phyloP scores from a whole-genome alignment of 2,797 vertebrate genomes.

The Propithecus deckenii region DNA sequence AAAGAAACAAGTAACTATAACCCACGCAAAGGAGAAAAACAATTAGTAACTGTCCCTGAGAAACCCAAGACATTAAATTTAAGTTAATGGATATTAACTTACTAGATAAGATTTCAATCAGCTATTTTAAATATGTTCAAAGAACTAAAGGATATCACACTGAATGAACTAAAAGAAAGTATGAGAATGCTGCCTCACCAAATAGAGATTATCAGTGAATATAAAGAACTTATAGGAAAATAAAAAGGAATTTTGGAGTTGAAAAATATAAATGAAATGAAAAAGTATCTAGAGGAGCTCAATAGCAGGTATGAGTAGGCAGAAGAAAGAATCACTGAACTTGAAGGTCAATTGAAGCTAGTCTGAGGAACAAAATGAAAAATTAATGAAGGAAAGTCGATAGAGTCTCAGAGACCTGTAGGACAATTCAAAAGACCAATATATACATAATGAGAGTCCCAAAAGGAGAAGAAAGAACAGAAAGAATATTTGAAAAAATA shows the following conservation, averaged over 20 bases:
- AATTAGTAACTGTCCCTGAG: not conserved
- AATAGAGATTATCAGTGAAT: not conserved
- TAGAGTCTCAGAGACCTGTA: not conserved
- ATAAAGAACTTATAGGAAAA: not conserved
- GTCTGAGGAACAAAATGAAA: not conserved
- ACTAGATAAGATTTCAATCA: not conserved
- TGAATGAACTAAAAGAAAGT: not conserved
- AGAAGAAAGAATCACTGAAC: not conserved
- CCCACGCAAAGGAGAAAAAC: not conserved
- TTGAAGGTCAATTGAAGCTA: not conserved
- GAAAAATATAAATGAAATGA: slow-evolving; percentile 24
- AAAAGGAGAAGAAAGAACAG: not conserved
- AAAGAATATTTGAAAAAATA: not conserved
- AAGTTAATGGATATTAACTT: not conserved
- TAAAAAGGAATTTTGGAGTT: not conserved
- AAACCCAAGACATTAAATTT: not conserved
- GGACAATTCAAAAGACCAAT: not conserved
- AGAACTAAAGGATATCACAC: not conserved
- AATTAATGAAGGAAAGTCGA: not conserved
- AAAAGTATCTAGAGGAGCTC: not conserved
- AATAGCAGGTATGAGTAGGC: not conserved
- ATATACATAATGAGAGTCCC: not conserved
- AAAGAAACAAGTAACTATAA: slow-evolving; percentile 6
- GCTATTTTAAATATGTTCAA: not conserved
- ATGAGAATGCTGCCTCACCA: not conserved